A percentile compares a stretch with the other conserved stretches of the same genome.
phyloP scores from a whole-genome alignment of 2,888 invertebrate genomes.

The Pseudeuparius sepicola region DNA sequence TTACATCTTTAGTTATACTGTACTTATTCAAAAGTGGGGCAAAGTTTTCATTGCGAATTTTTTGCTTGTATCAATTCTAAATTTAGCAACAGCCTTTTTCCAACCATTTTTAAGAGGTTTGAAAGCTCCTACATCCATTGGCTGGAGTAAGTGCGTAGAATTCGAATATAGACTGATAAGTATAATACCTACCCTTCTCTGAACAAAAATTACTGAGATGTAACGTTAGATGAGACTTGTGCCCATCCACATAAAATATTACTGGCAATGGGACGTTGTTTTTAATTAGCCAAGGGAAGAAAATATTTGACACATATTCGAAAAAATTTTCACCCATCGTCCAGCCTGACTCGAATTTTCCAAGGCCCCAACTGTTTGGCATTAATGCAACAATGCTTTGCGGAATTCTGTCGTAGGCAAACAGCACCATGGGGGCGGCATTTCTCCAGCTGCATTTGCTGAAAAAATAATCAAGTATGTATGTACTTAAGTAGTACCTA shows the following conservation, averaged over 20 bases:
- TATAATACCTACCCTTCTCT: constrained; percentile 3
- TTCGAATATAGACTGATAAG: constrained; percentile 13
- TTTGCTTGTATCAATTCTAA: constrained; percentile 10
- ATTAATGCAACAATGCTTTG: constrained; percentile 2
- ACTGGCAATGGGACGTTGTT: constrained; percentile 5
- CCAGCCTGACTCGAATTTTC: neutral
- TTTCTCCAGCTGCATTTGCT: constrained; percentile 8
- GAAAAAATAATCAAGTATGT: neutral
- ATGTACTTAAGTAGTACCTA: constrained; percentile 1
- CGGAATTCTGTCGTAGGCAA: constrained; percentile 9
- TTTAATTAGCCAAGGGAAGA: constrained; percentile 9
- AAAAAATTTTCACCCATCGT: neutral
- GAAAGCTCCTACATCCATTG: constrained; percentile 13
- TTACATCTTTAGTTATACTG: constrained; percentile 7
- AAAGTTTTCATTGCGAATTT: constrained; percentile 12
- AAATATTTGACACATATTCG: too few relatives aligned
- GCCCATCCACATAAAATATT: constrained; percentile 10
- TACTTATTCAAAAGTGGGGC: constrained; percentile 10
- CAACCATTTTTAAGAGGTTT: too few relatives aligned
- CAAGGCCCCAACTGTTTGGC: constrained; percentile 5
- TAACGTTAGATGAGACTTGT: too few relatives aligned
- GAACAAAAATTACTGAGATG: constrained; percentile 11
- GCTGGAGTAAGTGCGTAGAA: constrained; percentile 13
- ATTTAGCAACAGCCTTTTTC: constrained; percentile 12
- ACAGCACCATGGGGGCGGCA: constrained; percentile 9